Evolutionary conservation across 2,888 invertebrate species (phyloP), one percentile per base, ranked within the genome.

Genomic region (Spodoptera picta): DNA sequence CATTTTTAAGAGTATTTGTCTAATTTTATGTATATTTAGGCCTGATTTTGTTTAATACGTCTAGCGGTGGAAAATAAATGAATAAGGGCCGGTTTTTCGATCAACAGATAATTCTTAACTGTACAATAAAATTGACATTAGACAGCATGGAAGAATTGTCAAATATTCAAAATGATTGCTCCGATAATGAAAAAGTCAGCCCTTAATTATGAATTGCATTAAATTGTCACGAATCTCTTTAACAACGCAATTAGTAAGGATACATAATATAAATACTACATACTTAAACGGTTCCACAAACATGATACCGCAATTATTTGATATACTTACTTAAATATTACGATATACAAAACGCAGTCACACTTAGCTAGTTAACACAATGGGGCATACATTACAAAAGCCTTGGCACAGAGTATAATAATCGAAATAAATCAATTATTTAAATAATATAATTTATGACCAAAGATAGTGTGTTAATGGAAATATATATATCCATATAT

Each of bases 401-500:
- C 31, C 12, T 65, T 69, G 70, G 70, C 65, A 75, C 70, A 74
- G 46, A 53, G 10, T 11, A 43, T 72, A 41, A 49, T 49, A 53
- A 73, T 52, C 47, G 57, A 71, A 36, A 31, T 1, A 4, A n/a
- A 68, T 53, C 11, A 69, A 56, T 61, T 49, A 41, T 43, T 60
- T n/a, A 60, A 14, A 54, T 55, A 19, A 36, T 36, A 36, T 36
- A 9, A 19, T 9, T 36, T 9, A 36, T 36, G 5, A 7, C 36
- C 6, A 9, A 36, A 7, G 36, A 7, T 36, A 36, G 7, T 36
- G 36, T 5, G 36, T 9, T 36, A 36, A 7, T 36, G 36, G 36
- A 19, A 19, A 19, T 19, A 19, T 19, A 19, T 19, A 19, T 14
- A 14, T 14, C 19, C 19, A 1, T 19, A 19, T 19, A 19, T 19